Evolutionary conservation across 2,113 vertebrate genomes (phyloP), one percentile per base, ranked within the genome.

Genomic region (Perccottus glenii): DNA sequence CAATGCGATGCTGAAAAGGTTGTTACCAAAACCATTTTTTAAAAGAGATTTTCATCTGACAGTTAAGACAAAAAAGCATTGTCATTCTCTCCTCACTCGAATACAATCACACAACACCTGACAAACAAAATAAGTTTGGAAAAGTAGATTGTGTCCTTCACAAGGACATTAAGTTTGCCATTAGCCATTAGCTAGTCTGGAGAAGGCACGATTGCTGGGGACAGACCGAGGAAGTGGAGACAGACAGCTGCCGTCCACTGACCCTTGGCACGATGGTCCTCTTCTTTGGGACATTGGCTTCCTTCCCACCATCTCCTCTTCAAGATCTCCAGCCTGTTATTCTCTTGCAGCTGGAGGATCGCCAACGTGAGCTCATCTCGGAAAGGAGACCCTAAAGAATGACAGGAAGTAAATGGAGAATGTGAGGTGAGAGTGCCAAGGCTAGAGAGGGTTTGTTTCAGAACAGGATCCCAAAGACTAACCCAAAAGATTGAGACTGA

Each of bases 231-330:
- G 60, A 27, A n/a, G n/a, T n/a, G n/a, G n/a, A 70, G 66, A 77
- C 61, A 60, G 52, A 70, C 77, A 75, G 79, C 78, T 73, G 48
- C 58, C 32, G 73, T 80, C 67, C 32, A 74, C 89, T 85, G 79
- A 95, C 96, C 95, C 93, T 96, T 97, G 69, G 95, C 96, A 14
- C 96, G 90, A 70, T 96, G 95, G 69, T 97, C 96, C 80, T 95
- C 95, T 72, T 96, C 96, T 88, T 95, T 96, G 32, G 94, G 95
- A 83, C 96, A 97, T 63, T 94, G 94, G 46, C 96, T 91, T n/a
- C 94, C 95, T 68, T 97, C 96, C 95, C 96, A 97, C 95, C 95
- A 96, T 63, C 95, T 94, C 76, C 96, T 92, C 89, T 97, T 97
- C 81, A 96, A 91, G 83, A 97, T 96, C 83, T 96, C 96, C 87